Evolutionary conservation across 2,113 vertebrate species (phyloP).

Genomic region (Stercorarius parasiticus): DNA sequence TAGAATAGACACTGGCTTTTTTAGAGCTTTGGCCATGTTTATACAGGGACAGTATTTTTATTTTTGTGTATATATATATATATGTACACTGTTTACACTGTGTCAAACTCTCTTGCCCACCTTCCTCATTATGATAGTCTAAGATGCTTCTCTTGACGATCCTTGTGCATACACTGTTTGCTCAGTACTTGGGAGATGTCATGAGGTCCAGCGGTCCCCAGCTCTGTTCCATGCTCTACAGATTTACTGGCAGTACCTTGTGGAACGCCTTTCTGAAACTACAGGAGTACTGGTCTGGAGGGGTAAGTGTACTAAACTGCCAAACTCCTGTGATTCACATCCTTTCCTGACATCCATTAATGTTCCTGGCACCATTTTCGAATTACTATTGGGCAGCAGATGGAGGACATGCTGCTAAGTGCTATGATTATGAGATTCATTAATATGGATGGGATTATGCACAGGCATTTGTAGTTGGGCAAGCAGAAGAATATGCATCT

Average conservation of each 20-base stretch:
- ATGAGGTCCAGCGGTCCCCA: background rate
- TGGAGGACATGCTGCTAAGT: conserved; percentile 51
- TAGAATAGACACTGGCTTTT: background rate
- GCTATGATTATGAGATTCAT: conserved; percentile 42
- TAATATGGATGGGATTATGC: conserved; percentile 17
- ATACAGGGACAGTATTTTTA: background rate
- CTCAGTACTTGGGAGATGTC: background rate
- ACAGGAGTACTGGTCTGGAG: background rate
- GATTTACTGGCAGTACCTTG: background rate
- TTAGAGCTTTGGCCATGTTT: background rate
- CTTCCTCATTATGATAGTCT: background rate
- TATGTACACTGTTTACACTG: background rate
- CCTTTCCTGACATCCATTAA: conserved; percentile 30
- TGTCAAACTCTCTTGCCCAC: background rate
- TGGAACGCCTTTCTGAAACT: background rate
- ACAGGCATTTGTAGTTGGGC: background rate
- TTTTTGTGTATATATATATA: background rate
- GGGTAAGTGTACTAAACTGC: background rate
- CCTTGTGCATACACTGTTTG: background rate
- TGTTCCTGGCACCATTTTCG: conserved; percentile 49
- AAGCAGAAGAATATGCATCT: conserved; percentile 20
- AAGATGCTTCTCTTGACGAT: background rate
- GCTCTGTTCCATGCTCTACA: background rate
- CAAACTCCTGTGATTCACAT: background rate
- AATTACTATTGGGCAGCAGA: conserved; percentile 31